Percentiles rank a stretch among this genome's conserved stretches.
phyloP scores from a whole-genome alignment of 1,140 invertebrate genomes.

The Neoseiulus cucumeris region DNA sequence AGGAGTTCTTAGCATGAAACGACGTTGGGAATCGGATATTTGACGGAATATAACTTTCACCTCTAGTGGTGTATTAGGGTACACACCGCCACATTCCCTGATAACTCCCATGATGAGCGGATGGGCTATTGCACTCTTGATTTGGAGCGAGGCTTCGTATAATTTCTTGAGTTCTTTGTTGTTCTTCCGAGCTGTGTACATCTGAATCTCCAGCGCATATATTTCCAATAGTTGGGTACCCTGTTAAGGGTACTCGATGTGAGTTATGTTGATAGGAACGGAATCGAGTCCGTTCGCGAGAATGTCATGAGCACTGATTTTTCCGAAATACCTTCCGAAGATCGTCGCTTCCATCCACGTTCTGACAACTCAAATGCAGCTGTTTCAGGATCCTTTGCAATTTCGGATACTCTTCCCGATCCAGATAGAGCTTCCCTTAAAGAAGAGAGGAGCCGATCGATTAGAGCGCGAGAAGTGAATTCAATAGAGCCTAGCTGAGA shows the following conservation, averaged over 20 bases:
- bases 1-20: not conserved
- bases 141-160: slow-evolving; percentile 94
- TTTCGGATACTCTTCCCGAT: slow-evolving; percentile 81
- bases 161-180: slow-evolving; percentile 96
- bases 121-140: slow-evolving; percentile 98
- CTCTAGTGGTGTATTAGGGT: not conserved
- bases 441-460: too few species aligned
- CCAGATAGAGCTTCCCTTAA: slow-evolving; percentile 79
- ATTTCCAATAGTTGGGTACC: slow-evolving; percentile 95
- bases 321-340: slow-evolving; percentile 51
- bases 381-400: slow-evolving; percentile 92
- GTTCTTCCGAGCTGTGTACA: slow-evolving; percentile 99
- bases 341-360: slow-evolving; percentile 97
- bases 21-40: too few species aligned
- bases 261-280: too few species aligned
- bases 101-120: slow-evolving; percentile 99
- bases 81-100: slow-evolving; percentile 34
- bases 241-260: not conserved
- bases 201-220: slow-evolving; percentile 98
- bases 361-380: slow-evolving; percentile 91
- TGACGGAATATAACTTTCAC: slow-evolving; percentile 7
- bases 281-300: not conserved
- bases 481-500: too few species aligned
- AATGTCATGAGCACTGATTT: slow-evolving; percentile 14
- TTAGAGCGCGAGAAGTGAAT: too few species aligned